Base-by-base conservation (phyloP, 2,113 vertebrate genomes). In the Circaetus cinerascens region DNA sequence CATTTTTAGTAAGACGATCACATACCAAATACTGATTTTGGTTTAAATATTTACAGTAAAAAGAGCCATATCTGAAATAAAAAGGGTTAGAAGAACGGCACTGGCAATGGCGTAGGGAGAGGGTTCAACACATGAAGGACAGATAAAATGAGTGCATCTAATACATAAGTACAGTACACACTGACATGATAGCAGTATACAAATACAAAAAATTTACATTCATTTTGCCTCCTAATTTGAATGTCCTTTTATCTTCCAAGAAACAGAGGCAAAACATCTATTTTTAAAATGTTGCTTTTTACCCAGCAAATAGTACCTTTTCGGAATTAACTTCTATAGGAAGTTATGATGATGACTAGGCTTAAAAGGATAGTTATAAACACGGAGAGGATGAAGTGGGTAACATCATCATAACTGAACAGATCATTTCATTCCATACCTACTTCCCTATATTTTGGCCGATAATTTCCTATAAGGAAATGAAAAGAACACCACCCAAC, bases 81-180 rank as follows among this genome's bases (percentile, higher is more conserved):
- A 97, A 94, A 79, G 13, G 29, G 71, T 97, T 95, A 97, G 66
- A 83, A 90, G 88, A 96, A 97, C 17, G 18, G 93, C 86, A 94
- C 84, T 91, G 78, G 94, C 80, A 87, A 91, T 75, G 86, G 77
- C 77, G 51, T 4, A 64, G 56, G 69, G 40, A 92, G 41, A 84
- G 50, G 83, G 41, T 45, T 86, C 74, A 90, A 95, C 78, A 93
- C 59, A 93, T 27, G 87, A 88, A 90, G 46, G 57, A 94, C 90
- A 95, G 78, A 81, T 75, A 94, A 84, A 92, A 96, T 83, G 89
- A 93, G 67, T 72, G 88, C 68, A 76, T 56, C 71, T 94, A 76
- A 78, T 91, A 85, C 1, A 0, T 43, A 95, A 93, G 69, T 88
- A 94, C 80, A 95, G 74, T 56, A 86, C 60, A 95, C 59, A 86